These are phyloP conservation scores for Unio pictorum DNA, from an alignment of 2,888 invertebrate genomes.

Conservation along the genomic window DNA sequence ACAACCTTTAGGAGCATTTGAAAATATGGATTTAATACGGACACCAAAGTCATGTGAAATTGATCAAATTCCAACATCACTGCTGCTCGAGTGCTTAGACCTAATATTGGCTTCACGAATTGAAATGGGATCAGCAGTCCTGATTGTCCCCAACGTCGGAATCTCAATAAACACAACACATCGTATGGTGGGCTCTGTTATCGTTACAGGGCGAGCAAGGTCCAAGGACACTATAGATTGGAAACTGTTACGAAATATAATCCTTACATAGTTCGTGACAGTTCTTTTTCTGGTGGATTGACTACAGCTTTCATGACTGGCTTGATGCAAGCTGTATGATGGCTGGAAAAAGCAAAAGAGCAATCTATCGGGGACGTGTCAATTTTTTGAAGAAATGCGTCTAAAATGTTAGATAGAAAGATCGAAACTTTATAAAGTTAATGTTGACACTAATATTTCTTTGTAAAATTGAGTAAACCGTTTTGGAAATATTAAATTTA, in stretches of 20 bases:
- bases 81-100: no score
- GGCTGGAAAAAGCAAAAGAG: no score
- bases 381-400: not conserved
- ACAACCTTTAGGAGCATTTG: no score
- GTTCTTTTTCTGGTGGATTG: constrained; percentile 90
- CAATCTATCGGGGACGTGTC: no score
- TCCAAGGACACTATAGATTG: constrained; percentile 72
- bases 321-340: constrained; percentile 8
- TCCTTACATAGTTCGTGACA: constrained; percentile 97
- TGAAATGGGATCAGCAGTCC: constrained; percentile 96
- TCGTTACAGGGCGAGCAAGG: constrained; percentile 85
- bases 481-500: no score
- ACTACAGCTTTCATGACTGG: constrained; percentile 86
- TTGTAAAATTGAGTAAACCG: no score
- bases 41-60: no score
- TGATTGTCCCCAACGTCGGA: constrained; percentile 96
- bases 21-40: no score
- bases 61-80: no score
- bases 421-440: no score
- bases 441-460: no score
- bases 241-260: constrained; percentile 84
- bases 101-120: no score
- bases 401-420: not conserved
- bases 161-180: constrained; percentile 98
- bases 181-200: constrained; percentile 99